phyloP scores from a whole-genome alignment of 1,140 invertebrate genomes.

The Drosophila ercepeae region DNA sequence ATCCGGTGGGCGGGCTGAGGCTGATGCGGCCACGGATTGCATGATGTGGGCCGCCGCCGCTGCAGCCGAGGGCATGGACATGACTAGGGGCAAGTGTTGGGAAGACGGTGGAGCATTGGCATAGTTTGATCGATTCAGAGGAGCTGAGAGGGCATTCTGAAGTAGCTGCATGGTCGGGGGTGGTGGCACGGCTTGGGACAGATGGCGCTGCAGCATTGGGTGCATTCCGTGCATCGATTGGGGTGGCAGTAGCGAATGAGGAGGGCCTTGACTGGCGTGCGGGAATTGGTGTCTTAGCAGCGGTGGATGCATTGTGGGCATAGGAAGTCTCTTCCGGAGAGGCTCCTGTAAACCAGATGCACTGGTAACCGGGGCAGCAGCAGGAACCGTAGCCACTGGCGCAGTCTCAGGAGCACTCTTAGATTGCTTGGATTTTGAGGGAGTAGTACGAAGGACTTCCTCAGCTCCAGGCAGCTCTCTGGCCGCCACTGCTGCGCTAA shows the following conservation, averaged over 20 bases:
- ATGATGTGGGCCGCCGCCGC: constrained; percentile 59
- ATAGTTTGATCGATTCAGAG: constrained; percentile 58
- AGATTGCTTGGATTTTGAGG: constrained; percentile 51
- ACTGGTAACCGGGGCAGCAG: constrained; percentile 32
- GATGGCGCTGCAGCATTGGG: constrained; percentile 65
- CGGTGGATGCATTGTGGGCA: constrained; percentile 81
- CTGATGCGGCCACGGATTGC: constrained; percentile 54
- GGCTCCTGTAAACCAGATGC: constrained; percentile 75
- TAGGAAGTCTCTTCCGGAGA: constrained; percentile 82
- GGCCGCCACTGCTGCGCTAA: constrained; percentile 85
- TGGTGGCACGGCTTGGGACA: constrained; percentile 40
- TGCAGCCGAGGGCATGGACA: constrained; percentile 64
- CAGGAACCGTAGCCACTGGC: constrained; percentile 19
- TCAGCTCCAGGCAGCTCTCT: constrained; percentile 85
- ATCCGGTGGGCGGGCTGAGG: constrained; percentile 32
- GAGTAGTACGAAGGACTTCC: constrained; percentile 85
- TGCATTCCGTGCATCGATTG: constrained; percentile 57
- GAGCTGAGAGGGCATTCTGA: constrained; percentile 73
- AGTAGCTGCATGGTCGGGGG: constrained; percentile 73
- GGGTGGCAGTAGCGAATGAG: constrained; percentile 50
- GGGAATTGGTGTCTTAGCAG: constrained; percentile 77
- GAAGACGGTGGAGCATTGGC: constrained; percentile 28
- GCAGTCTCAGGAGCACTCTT: constrained; percentile 23
- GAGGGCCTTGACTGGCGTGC: constrained; percentile 37
- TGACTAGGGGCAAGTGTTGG: constrained; percentile 54